These are phyloP conservation scores for Puma concolor DNA, from an alignment of 2,113 vertebrate genomes.

Conservation along the genomic window DNA sequence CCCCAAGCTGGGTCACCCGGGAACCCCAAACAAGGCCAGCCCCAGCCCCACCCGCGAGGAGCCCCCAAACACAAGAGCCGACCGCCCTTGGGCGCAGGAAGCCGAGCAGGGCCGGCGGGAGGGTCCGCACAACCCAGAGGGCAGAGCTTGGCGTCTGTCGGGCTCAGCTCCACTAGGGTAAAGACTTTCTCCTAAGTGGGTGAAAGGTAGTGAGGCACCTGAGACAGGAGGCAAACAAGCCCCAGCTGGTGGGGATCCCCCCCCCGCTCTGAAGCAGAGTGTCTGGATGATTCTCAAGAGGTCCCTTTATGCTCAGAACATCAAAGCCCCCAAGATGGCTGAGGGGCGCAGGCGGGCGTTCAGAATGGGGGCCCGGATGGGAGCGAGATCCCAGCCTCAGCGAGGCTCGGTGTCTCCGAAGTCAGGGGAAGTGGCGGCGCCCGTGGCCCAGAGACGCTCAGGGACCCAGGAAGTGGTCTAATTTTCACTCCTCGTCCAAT, in stretches of 20 bases:
- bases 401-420: accelerated
- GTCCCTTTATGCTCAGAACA: neutral
- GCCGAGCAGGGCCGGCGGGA: accelerated
- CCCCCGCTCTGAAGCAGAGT: neutral
- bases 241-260: neutral
- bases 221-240: neutral
- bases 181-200: neutral
- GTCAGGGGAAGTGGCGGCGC: accelerated
- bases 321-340: accelerated
- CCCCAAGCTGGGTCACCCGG: neutral
- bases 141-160: neutral
- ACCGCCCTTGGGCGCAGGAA: neutral
- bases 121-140: neutral
- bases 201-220: neutral
- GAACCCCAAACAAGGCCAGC: neutral
- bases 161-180: neutral
- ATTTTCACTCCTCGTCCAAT: neutral
- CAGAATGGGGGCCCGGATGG: neutral
- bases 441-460: accelerated
- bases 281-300: neutral
- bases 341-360: neutral
- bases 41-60: neutral
- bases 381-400: neutral
- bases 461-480: neutral
- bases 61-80: neutral